Evolutionary conservation across 2,888 invertebrate genomes (phyloP), one percentile per base, ranked within the genome.

Genomic region (Arctia plantaginis): DNA sequence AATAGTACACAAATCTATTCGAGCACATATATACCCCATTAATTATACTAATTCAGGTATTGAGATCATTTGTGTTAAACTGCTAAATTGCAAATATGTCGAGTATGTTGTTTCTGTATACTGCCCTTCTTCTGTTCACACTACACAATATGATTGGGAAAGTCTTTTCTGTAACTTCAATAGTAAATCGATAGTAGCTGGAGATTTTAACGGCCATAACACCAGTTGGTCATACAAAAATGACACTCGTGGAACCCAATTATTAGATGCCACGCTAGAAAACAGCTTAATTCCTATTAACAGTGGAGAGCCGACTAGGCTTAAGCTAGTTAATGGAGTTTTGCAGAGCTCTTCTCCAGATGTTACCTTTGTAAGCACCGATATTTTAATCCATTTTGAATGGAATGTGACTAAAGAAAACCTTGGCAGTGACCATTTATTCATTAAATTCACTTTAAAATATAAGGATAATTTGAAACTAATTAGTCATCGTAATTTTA

Each of bases 121-220:
- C 55, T 55, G 55, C 15, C 55, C 55, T 23, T 55, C 55, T 23
- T 55, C 12, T 23, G 15, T 55, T 18, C 20, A 23, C 18, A 55
- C 55, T 23, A 55, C 55, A 55, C 55, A 55, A 55, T 55, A 55
- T 55, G 55, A 55, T 55, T 55, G 55, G 55, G 55, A 55, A 55
- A 41, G 41, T 41, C 10, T 41, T 8, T 41, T 41, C 41, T 41
- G 41, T 41, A 41, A 41, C 10, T 55, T 55, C 55, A 55, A 18
- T 3, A 55, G 55, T 55, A 55, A 55, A 55, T 55, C 55, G 4
- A 23, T 55, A 4, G 55, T 55, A 3, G 55, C 55, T 55, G 55
- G 55, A 55, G 12, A 55, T 18, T 13, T n/a, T n/a, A 55, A 7
- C 55, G 18, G 55, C 55, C 18, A 18, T 7, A 55, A 3, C 18